Percentiles rank a stretch among this genome's conserved stretches.
Evolutionary conservation across 2,797 vertebrate species (phyloP).

Genomic region (Liasis olivaceus): DNA sequence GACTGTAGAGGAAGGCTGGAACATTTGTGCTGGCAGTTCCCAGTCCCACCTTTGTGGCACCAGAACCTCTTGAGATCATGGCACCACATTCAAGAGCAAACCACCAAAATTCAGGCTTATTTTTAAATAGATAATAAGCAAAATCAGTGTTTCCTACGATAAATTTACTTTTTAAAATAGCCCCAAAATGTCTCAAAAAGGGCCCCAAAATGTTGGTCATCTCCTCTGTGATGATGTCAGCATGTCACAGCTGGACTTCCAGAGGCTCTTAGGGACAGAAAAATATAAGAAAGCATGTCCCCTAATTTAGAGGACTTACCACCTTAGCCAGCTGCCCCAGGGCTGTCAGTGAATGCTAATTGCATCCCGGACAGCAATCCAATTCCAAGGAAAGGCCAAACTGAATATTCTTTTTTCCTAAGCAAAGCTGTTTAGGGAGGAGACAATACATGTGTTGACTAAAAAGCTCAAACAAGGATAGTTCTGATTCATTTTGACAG

Average conservation of each 20-base stretch:
- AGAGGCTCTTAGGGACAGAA: neutral
- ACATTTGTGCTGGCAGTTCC: neutral
- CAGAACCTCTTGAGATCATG: neutral
- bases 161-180: neutral
- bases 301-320: neutral
- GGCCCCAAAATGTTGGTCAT: neutral
- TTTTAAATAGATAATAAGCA: neutral
- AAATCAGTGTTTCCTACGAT: neutral
- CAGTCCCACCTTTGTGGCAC: neutral
- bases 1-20: neutral
- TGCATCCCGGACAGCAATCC: neutral
- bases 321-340: neutral
- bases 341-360: neutral
- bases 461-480: neutral
- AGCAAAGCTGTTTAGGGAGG: neutral
- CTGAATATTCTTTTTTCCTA: neutral
- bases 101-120: neutral
- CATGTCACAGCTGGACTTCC: neutral
- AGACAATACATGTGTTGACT: neutral
- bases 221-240: neutral
- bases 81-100: neutral
- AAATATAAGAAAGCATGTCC: neutral
- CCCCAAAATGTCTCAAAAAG: neutral
- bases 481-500: conserved; percentile 35
- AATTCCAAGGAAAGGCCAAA: conserved; percentile 9